Conservation (phyloP, 2,888 invertebrate genomes). For the Troides helena region DNA sequence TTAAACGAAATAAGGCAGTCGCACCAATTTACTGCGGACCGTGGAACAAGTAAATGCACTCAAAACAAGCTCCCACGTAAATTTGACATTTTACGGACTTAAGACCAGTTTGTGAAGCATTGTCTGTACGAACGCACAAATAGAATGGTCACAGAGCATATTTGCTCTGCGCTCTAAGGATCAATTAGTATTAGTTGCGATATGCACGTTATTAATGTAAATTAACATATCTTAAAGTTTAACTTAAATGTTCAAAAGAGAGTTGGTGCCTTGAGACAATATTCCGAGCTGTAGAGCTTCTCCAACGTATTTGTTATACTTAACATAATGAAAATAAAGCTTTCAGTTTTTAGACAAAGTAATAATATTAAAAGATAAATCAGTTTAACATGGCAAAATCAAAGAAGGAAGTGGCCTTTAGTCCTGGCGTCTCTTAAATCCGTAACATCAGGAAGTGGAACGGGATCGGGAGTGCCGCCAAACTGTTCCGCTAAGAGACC, state of each 20-base stretch:
- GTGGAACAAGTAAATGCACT: conserved; percentile 34
- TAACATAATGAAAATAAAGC: too few relatives aligned
- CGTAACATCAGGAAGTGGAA: too few relatives aligned
- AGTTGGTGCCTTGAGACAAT: too few relatives aligned
- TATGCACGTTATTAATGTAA: background rate
- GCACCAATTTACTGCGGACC: conserved; percentile 7
- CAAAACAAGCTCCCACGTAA: conserved; percentile 30
- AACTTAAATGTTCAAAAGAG: background rate
- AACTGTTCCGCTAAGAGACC: too few relatives aligned
- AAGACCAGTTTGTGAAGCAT: conserved; percentile 14
- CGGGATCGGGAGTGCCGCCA: too few relatives aligned
- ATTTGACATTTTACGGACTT: conserved; percentile 31
- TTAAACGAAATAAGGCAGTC: conserved; percentile 10
- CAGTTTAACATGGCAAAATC: too few relatives aligned
- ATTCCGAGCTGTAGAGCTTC: too few relatives aligned
- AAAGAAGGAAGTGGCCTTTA: too few relatives aligned
- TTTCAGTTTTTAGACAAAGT: too few relatives aligned
- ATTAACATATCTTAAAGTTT: background rate
- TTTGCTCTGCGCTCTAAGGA: background rate
- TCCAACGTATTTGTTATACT: too few relatives aligned
- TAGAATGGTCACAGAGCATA: conserved; percentile 4
- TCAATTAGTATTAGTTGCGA: background rate
- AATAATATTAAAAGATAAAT: too few relatives aligned
- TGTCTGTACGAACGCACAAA: conserved; percentile 19
- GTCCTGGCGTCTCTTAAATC: too few relatives aligned